phyloP scores from a whole-genome alignment of 1,140 invertebrate genomes.

The Polypedilum pembai region DNA sequence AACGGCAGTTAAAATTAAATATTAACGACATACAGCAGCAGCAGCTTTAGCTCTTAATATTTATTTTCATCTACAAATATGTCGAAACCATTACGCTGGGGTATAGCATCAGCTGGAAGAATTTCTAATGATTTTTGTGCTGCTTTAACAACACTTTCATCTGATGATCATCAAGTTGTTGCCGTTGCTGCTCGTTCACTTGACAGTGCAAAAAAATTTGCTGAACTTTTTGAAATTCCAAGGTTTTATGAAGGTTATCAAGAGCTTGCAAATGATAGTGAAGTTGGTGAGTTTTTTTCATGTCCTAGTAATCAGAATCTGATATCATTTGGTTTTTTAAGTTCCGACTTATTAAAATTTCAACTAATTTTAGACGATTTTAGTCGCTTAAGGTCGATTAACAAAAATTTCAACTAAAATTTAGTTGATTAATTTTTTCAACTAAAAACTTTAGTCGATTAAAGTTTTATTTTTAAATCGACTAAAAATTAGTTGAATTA shows the following conservation, averaged over 20 bases:
- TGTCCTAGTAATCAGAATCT: background rate
- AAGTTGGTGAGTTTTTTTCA: slow-evolving; percentile 54
- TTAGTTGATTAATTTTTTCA: background rate
- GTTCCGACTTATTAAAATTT: too few species aligned
- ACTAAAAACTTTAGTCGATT: too few species aligned
- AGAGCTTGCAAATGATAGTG: slow-evolving; percentile 56
- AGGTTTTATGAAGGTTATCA: slow-evolving; percentile 64
- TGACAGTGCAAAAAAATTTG: slow-evolving; percentile 60
- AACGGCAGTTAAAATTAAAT: too few species aligned
- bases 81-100: slow-evolving; percentile 56
- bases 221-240: slow-evolving; percentile 54
- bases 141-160: slow-evolving; percentile 55
- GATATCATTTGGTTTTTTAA: too few species aligned
- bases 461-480: too few species aligned
- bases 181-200: slow-evolving; percentile 65
- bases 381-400: background rate
- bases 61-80: slow-evolving; percentile 36
- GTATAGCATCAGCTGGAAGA: slow-evolving; percentile 64
- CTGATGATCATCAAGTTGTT: slow-evolving; percentile 55
- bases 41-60: too few species aligned
- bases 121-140: slow-evolving; percentile 74
- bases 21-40: too few species aligned
- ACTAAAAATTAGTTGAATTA: too few species aligned
- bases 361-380: too few species aligned
- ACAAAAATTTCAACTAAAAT: background rate